Conservation (phyloP, 1,140 invertebrate species). For the Ostrea edulis region DNA sequence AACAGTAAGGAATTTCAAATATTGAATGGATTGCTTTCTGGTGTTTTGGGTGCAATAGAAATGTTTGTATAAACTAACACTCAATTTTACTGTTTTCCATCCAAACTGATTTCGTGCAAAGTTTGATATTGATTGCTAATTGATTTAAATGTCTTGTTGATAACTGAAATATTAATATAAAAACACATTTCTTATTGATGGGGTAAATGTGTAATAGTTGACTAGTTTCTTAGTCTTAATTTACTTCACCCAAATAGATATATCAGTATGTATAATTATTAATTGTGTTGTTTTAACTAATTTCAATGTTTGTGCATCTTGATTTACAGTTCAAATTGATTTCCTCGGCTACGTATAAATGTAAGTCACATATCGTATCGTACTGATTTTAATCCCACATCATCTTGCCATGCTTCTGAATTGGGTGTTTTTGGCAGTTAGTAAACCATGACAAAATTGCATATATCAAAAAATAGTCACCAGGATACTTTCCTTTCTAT, state of each 20-base stretch:
- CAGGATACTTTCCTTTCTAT: not conserved
- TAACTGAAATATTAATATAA: not conserved
- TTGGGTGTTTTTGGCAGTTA: slow-evolving; percentile 3
- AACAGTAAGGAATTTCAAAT: no score
- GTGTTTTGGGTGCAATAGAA: no score
- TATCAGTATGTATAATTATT: not conserved
- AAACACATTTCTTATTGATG: not conserved
- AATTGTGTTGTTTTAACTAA: slow-evolving; percentile 11
- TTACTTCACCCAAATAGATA: not conserved
- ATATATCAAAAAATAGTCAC: not conserved
- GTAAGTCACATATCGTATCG: slow-evolving; percentile 2
- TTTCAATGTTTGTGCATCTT: slow-evolving; percentile 28
- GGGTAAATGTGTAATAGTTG: not conserved
- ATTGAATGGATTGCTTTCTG: no score
- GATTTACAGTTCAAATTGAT: slow-evolving; percentile 24
- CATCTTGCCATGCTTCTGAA: not conserved
- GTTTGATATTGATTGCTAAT: no score
- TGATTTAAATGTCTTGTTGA: no score
- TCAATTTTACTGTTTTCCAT: no score
- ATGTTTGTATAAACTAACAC: no score
- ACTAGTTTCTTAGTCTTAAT: not conserved
- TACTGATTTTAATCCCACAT: not conserved
- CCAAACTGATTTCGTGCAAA: no score
- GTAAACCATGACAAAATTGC: not conserved
- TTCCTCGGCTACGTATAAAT: slow-evolving; percentile 31